These are phyloP conservation scores for Noctua janthe DNA, from an alignment of 2,888 invertebrate genomes.

Conservation along the genomic window DNA sequence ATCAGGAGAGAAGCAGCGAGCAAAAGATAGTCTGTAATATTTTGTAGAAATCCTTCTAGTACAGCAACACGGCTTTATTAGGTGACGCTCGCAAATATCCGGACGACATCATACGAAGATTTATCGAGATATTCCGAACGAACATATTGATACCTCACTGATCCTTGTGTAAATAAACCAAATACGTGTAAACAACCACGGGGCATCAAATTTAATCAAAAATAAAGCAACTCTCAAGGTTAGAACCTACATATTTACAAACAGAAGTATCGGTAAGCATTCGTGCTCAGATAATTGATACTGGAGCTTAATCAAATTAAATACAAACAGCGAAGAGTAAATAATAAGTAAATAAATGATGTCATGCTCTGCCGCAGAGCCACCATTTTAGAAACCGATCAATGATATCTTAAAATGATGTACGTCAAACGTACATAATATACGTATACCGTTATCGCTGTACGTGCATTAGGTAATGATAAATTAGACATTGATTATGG, in stretches of 20 bases:
- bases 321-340: slow-evolving; percentile 7
- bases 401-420: no score
- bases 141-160: slow-evolving; percentile 22
- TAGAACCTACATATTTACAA: slow-evolving; percentile 35
- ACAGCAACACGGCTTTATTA: slow-evolving; percentile 7
- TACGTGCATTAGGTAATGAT: no score
- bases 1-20: no score
- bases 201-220: slow-evolving; percentile 41
- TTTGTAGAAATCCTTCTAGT: background rate
- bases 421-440: no score
- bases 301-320: slow-evolving; percentile 47
- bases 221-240: slow-evolving; percentile 44
- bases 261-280: slow-evolving; percentile 48
- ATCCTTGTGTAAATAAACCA: slow-evolving; percentile 35
- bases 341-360: slow-evolving; percentile 21
- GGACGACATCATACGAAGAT: background rate
- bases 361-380: no score
- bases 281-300: slow-evolving; percentile 46
- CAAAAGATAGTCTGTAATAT: background rate
- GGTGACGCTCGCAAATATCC: slow-evolving; percentile 31
- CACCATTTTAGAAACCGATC: no score
- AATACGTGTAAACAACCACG: slow-evolving; percentile 22
- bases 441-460: no score
- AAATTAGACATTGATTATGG: no score
- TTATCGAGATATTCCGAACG: slow-evolving; percentile 5